Base-by-base conservation (phyloP, 1,140 invertebrate genomes). In the Lethocerus indicus region DNA sequence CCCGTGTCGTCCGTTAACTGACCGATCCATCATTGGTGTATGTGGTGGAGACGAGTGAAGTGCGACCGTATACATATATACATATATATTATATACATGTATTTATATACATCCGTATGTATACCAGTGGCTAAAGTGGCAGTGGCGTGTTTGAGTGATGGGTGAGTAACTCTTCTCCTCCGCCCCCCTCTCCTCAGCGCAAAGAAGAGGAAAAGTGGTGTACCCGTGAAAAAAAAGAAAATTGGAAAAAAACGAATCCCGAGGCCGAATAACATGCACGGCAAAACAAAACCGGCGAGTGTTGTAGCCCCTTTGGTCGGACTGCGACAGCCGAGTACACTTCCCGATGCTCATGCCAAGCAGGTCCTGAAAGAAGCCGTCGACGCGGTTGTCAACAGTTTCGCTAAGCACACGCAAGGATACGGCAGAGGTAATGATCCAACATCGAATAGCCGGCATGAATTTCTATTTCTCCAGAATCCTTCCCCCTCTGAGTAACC, bases 361-460 rank as follows among this genome's bases (percentile, higher is more conserved):
- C 76, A 79, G 57, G 77, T 81, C 28, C 67, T 83, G 27, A 79
- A 78, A 58, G 80, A 83, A 62, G 79, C 80, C 3, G 80, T 83
- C 5, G 79, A 83, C 62, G 78, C 79, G 20, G 79, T 83, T 25
- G 79, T 83, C 50, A 81, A 81, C 62, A 83, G 79, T 62, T 83
- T 82, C 65, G 78, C 79, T 9, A 83, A 82, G 59, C 79, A 83
- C 57, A 79, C 76, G 29, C 78, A 82, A 65, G 78, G 79, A 48
- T 82, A 81, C 61, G 79, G 79, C 44, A 68, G 79, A 75, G 79
- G 80, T 83, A 66, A 69, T 48, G 47, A 4, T 25, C 25, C 14
- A 3, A 41, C 21, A 25, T 52, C 41, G 7, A n/a, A 12, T 49
- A 12, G 28, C 27, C 16, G 21, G 16, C 16, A 18, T 35, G 26